Base-by-base conservation (phyloP, 1,140 invertebrate species). In the Colletes gigas region DNA sequence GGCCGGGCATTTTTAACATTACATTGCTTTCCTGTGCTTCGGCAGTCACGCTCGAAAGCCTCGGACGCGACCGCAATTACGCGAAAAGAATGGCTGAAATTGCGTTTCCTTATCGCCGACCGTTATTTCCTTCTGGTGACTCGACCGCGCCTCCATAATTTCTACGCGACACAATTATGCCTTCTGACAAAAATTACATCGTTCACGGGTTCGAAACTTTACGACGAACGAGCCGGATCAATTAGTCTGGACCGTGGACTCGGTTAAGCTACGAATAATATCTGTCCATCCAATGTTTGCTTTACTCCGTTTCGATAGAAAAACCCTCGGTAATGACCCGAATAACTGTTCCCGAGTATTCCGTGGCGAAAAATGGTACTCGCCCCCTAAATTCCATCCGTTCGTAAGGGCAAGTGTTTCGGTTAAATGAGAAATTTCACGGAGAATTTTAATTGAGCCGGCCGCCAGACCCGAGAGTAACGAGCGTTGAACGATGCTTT, bases 391-490 rank as follows among this genome's bases (percentile, higher is more conserved):
- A 84, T 75, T 76, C 75, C 60, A 62, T 67, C 78, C 47, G 71
- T 77, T 74, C 55, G 55, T 44, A 10, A 65, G 67, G 54, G 57
- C 67, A 82, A 87, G 84, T 75, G 65, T 76, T 68, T 63, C 74
- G 52, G 50, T 55, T 82, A 83, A 86, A 87, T 86, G 84, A 86
- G 87, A 91, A 91, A 90, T 90, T 91, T 90, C 70, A 79, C 82
- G 47, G 83, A 87, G 90, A 90, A 91, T 91, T 91, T 91, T 91
- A 91, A 91, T 91, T 88, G 89, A 88, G 84, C 83, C 84, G 41
- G 73, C 81, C 83, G 87, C 88, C 84, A 83, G n/a, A 86, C 69
- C 76, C 85, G 81, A 82, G 84, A 82, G 83, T 81, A 89, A 88
- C 86, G 85, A 82, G 87, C 83, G 71, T 82, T 17, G 52, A 63